phyloP scores from a whole-genome alignment of 2,888 invertebrate genomes.

The Eristalinus aeneus region DNA sequence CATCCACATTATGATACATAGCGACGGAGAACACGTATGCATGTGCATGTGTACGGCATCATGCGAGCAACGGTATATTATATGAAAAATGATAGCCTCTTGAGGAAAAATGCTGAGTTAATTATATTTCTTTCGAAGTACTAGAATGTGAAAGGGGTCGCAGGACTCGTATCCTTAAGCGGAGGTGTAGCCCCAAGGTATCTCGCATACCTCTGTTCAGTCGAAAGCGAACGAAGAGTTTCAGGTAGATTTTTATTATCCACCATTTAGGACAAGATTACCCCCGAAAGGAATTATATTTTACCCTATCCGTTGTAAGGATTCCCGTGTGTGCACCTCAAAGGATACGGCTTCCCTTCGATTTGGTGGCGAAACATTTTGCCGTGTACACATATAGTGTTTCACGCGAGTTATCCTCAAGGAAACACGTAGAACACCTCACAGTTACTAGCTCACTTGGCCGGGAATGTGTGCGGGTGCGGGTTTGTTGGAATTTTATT shows the following conservation, averaged over 20 bases:
- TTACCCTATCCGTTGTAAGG: conserved; percentile 61
- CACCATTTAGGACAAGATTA: conserved; percentile 63
- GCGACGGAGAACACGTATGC: neutral
- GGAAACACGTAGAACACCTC: neutral
- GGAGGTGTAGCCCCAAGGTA: conserved; percentile 27
- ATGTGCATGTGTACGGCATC: neutral
- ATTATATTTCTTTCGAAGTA: conserved; percentile 45
- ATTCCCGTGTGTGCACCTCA: conserved; percentile 49
- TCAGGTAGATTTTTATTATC: conserved; percentile 59
- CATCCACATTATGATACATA: neutral
- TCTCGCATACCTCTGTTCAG: neutral
- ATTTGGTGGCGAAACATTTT: conserved; percentile 48
- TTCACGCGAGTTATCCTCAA: conserved; percentile 32
- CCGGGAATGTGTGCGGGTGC: neutral
- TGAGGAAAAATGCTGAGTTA: conserved; percentile 48
- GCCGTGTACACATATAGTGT: conserved; percentile 32
- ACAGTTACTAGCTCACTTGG: neutral
- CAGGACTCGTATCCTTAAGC: neutral
- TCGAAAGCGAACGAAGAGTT: neutral
- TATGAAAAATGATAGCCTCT: conserved; percentile 61
- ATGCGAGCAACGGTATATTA: neutral
- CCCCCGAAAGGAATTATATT: conserved; percentile 66
- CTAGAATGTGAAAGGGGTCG: conserved; percentile 42
- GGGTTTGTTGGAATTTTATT: conserved; percentile 35
- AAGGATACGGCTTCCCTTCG: conserved; percentile 50